These are phyloP conservation scores for Micropterix aruncella DNA, from an alignment of 2,888 invertebrate genomes.

Conservation along the genomic window DNA sequence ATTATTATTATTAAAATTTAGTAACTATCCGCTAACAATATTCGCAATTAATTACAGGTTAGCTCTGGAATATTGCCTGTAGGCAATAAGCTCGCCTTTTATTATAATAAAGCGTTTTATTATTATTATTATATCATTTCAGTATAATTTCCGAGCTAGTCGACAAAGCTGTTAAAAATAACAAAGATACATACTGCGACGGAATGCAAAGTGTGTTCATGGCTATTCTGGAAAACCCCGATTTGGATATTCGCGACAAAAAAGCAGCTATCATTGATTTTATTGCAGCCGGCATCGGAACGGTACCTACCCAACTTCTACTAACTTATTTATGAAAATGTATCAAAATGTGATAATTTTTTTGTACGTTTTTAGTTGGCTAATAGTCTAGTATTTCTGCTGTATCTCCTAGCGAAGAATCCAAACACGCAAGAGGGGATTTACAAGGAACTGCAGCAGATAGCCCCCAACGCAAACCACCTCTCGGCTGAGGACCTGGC, in stretches of 20 bases:
- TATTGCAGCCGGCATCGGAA: constrained; percentile 77
- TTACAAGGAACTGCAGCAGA: constrained; percentile 43
- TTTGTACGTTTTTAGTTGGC: constrained; percentile 47
- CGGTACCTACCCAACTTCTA: constrained; percentile 29
- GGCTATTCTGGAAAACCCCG: constrained; percentile 56
- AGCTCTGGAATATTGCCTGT: no score
- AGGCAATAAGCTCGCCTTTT: no score
- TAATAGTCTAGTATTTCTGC: constrained; percentile 64
- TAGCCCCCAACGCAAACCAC: constrained; percentile 37
- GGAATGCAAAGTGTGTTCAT: constrained; percentile 58
- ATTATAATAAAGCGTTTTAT: constrained; percentile 1
- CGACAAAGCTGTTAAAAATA: constrained; percentile 45
- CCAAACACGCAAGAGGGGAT: constrained; percentile 51
- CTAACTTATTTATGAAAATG: background rate
- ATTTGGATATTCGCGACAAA: constrained; percentile 65
- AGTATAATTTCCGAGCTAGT: constrained; percentile 70
- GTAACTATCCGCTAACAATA: no score
- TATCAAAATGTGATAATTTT: constrained; percentile 1
- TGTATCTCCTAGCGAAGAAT: constrained; percentile 59
- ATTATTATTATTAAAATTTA: no score
- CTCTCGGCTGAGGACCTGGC: constrained; percentile 43
- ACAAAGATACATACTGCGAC: constrained; percentile 41
- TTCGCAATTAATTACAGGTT: no score
- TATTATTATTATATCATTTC: no score
- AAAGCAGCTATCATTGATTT: constrained; percentile 78